Evolutionary conservation across 2,113 vertebrate species (phyloP).

Genomic region (Calypte anna): DNA sequence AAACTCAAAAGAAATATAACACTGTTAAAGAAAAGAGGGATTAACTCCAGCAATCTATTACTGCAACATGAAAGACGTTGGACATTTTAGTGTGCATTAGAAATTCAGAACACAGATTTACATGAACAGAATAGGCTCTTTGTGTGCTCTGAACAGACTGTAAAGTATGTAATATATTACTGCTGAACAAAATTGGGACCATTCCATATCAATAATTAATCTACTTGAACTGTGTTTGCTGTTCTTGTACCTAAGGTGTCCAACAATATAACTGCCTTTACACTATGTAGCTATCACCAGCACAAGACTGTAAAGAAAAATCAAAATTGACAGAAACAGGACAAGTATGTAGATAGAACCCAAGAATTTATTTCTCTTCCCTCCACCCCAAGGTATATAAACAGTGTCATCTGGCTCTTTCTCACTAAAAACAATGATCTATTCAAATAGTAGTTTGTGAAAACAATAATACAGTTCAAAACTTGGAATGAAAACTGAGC

Average conservation of each 20-base stretch:
- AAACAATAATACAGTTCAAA: constrained; percentile 10
- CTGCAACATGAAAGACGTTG: background rate
- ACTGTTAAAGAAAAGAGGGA: background rate
- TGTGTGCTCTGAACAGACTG: background rate
- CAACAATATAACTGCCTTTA: constrained; percentile 49
- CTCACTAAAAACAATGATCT: background rate
- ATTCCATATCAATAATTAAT: constrained; percentile 44
- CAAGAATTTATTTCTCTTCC: constrained; percentile 38
- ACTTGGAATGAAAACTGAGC: background rate
- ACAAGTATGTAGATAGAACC: constrained; percentile 49
- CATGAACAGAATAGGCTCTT: background rate
- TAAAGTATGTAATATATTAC: background rate
- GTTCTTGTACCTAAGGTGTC: constrained; percentile 46
- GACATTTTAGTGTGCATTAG: background rate
- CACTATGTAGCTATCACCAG: constrained; percentile 55
- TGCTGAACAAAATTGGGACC: background rate
- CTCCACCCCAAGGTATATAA: constrained; percentile 25
- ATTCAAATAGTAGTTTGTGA: background rate
- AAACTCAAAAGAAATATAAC: background rate
- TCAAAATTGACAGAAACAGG: constrained; percentile 77
- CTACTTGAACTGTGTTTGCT: constrained; percentile 38
- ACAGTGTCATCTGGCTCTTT: background rate
- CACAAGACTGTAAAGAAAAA: constrained; percentile 62
- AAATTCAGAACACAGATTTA: constrained; percentile 25
- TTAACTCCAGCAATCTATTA: background rate